Evolutionary conservation across 2,888 invertebrate genomes (phyloP), one percentile per base, ranked within the genome.

Genomic region (Pristionchus maxplancki): DNA sequence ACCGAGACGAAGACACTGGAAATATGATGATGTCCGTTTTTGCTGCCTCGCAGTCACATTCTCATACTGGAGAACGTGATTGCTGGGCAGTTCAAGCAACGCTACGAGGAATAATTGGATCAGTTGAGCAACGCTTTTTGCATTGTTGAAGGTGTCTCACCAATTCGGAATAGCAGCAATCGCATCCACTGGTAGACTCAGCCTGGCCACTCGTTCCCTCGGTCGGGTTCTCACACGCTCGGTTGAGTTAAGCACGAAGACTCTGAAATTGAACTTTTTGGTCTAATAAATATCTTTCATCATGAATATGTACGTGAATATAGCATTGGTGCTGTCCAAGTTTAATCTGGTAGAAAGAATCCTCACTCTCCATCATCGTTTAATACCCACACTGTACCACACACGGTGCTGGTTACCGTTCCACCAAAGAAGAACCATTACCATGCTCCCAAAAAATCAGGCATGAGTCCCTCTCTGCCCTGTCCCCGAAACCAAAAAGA

Each of bases 311-410:
- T n/a, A 58, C 58, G 58, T 5, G 44, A 44, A 44, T 44, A 44
- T 44, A 9, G 44, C 44, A 11, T 44, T 6, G 6, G 44, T 44
- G 44, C 44, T 9, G 44, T 6, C 6, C 11, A 11, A 44, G 44
- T 44, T 44, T 44, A 6, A 44, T 6, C 44, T 11, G 44, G 44
- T 44, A 9, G 44, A 9, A 44, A 44, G 44, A 44, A 44, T 9
- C 44, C 53, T 58, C 15, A 58, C 24, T 78, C 40, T 78, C 44
- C 78, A 24, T 62, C 44, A 11, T 44, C 44, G 11, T 44, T 44
- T 71, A 93, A 93, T 58, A 93, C 93, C 93, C 93, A 93, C 17
- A 93, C 91, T 31, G 93, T 93, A 34, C 92, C 93, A 93, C 93
- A 93, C 17, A 93, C 91, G n/a, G 93, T 93, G 34, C 92, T 90